Conservation (phyloP, 2,888 invertebrate genomes). For the Orgyia antiqua region DNA sequence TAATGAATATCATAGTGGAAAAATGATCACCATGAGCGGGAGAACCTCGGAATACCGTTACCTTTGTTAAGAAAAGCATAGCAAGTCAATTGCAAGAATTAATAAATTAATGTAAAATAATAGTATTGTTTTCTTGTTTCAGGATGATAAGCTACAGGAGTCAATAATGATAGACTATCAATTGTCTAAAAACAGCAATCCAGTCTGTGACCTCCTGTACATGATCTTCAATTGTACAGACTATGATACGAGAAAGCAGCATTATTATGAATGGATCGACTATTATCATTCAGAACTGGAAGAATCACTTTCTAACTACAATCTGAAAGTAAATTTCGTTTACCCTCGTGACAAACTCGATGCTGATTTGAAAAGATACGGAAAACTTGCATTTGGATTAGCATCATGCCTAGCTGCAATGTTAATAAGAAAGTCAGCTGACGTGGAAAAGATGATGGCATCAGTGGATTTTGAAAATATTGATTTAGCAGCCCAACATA, state of each 20-base stretch:
- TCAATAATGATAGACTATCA: conserved; percentile 41
- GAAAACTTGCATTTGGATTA: conserved; percentile 15
- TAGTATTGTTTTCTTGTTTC: too few species aligned
- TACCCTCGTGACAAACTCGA: conserved; percentile 28
- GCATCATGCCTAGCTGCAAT: conserved; percentile 15
- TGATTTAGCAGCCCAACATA: background rate
- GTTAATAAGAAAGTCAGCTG: conserved; percentile 20
- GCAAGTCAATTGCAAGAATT: too few species aligned
- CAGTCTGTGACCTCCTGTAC: conserved; percentile 33
- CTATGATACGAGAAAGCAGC: conserved; percentile 23
- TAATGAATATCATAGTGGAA: too few species aligned
- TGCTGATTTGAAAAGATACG: conserved; percentile 26
- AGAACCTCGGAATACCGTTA: too few species aligned
- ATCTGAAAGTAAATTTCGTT: conserved; percentile 19
- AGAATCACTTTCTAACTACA: conserved; percentile 21
- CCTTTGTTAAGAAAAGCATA: too few species aligned
- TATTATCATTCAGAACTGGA: conserved; percentile 16
- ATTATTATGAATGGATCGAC: conserved; percentile 33
- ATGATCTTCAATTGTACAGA: conserved; percentile 31
- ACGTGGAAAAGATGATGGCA: conserved; percentile 16
- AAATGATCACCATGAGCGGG: too few species aligned
- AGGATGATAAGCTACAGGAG: conserved; percentile 25
- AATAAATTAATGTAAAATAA: too few species aligned
- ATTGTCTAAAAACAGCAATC: conserved; percentile 22
- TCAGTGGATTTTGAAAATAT: conserved; percentile 7